Conservation (phyloP, 1,140 invertebrate species). For the Luehdorfia chinensis region DNA sequence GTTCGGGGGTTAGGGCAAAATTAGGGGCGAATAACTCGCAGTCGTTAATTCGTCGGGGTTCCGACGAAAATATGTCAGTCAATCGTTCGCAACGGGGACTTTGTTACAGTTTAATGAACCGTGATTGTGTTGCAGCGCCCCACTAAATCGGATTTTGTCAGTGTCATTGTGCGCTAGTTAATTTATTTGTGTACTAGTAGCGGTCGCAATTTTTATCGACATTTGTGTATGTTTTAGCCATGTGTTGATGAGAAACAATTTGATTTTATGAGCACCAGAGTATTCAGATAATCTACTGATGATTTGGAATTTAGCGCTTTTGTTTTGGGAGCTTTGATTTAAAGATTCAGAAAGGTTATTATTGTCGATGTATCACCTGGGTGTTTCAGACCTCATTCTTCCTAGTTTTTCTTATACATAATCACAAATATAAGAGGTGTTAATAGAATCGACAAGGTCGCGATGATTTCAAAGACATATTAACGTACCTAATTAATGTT, state of each 20-base stretch:
- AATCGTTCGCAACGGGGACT: slow-evolving; percentile 42
- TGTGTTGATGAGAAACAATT: slow-evolving; percentile 17
- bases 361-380: too few relatives aligned
- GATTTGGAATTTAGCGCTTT: too few relatives aligned
- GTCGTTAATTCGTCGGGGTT: slow-evolving; percentile 37
- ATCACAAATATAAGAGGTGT: too few relatives aligned
- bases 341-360: too few relatives aligned
- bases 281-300: too few relatives aligned
- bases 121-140: slow-evolving; percentile 58
- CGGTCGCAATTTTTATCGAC: slow-evolving; percentile 19
- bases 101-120: slow-evolving; percentile 60
- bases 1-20: slow-evolving; percentile 23
- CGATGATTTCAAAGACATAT: too few relatives aligned
- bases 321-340: too few relatives aligned
- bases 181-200: slow-evolving; percentile 37
- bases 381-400: too few relatives aligned
- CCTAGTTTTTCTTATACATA: too few relatives aligned
- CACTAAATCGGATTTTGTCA: slow-evolving; percentile 55
- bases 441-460: too few relatives aligned
- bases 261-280: too few relatives aligned
- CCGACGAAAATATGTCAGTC: slow-evolving; percentile 42
- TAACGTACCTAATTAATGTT: too few relatives aligned
- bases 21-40: slow-evolving; percentile 36
- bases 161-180: slow-evolving; percentile 38
- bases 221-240: slow-evolving; percentile 22